Conservation (phyloP, 1,140 invertebrate genomes). For the Whitmania pigra region DNA sequence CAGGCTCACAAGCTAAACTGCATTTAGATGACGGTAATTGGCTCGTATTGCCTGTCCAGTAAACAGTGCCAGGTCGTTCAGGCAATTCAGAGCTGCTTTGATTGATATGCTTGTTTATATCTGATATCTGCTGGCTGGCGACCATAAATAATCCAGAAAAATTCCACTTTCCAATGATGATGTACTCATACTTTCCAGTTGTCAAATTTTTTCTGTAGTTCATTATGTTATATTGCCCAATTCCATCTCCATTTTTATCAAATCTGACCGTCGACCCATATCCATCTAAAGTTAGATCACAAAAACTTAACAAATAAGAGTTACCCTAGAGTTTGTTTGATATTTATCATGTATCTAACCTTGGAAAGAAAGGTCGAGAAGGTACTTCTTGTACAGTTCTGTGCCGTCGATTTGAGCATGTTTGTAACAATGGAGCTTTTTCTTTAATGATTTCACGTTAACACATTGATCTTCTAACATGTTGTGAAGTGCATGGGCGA, state of each 20-base stretch:
- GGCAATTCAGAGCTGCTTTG: neutral
- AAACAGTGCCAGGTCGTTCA: neutral
- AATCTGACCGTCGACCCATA: conserved; percentile 37
- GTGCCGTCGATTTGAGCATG: conserved; percentile 58
- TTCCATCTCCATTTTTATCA: conserved; percentile 44
- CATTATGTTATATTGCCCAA: conserved; percentile 44
- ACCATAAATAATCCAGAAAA: conserved; percentile 27
- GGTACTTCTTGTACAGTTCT: conserved; percentile 55
- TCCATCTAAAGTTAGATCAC: conserved; percentile 32
- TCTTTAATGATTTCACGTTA: neutral
- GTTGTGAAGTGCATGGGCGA: conserved; percentile 60
- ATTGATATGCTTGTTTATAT: neutral
- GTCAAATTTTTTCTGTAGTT: conserved; percentile 35
- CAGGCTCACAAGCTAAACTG: conserved; percentile 51
- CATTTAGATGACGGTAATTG: conserved; percentile 52
- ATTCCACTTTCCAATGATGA: conserved; percentile 35
- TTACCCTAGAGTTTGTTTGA: neutral
- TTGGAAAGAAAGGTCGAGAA: conserved; percentile 55
- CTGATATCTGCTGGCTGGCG: neutral
- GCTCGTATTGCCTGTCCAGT: conserved; percentile 35
- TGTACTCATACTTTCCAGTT: conserved; percentile 34
- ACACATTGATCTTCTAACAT: conserved; percentile 33
- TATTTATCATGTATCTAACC: conserved; percentile 44
- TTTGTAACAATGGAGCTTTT: conserved; percentile 28
- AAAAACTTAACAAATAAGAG: neutral